Conservation (phyloP, 1,140 invertebrate species). For the Cherax destructor region DNA sequence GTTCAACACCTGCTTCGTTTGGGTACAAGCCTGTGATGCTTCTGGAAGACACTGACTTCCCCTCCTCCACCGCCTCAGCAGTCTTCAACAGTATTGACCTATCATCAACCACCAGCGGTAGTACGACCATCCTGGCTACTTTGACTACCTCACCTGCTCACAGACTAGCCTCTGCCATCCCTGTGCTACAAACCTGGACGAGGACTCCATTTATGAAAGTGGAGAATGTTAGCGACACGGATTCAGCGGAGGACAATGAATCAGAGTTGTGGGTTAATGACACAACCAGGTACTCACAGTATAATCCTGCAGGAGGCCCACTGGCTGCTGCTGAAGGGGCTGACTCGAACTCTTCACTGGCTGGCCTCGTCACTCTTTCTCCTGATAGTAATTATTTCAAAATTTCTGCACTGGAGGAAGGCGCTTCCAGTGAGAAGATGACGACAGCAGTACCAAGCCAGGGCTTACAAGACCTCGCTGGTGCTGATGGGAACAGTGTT, state of each 20-base stretch:
- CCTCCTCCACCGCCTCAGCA: background rate
- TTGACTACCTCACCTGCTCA: background rate
- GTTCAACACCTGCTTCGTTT: slow-evolving; percentile 71
- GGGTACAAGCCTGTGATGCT: slow-evolving; percentile 73
- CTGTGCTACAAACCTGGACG: background rate
- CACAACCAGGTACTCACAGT: too few species aligned
- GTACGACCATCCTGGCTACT: background rate
- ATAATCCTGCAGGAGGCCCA: too few species aligned
- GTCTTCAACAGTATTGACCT: background rate
- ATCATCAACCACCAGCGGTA: too few species aligned
- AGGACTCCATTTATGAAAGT: background rate
- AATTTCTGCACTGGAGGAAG: too few species aligned
- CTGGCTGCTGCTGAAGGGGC: too few species aligned
- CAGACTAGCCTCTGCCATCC: background rate
- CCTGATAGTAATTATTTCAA: too few species aligned
- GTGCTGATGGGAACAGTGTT: background rate
- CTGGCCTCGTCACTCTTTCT: too few species aligned
- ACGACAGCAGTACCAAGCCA: background rate
- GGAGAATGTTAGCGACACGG: background rate
- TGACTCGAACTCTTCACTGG: too few species aligned
- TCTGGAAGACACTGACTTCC: slow-evolving; percentile 72
- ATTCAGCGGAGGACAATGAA: background rate
- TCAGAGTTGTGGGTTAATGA: background rate
- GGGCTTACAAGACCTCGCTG: background rate
- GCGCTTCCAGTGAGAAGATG: background rate